These are phyloP conservation scores for Coracias cyanogaster DNA, from an alignment of 2,797 vertebrate species.

Conservation along the genomic window DNA sequence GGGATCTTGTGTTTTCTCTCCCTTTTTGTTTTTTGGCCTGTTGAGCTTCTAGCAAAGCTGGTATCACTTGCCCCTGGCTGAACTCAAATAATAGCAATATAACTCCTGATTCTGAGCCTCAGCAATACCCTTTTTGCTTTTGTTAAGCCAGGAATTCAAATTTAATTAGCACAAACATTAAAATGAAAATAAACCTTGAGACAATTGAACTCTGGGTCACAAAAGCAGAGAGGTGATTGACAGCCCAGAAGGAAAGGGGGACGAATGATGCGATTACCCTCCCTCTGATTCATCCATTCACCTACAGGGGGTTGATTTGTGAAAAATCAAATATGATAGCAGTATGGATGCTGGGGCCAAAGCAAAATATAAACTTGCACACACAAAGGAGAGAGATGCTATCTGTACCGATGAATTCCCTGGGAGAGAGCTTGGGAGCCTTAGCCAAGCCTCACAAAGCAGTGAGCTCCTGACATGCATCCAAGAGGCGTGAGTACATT, in stretches of 20 bases:
- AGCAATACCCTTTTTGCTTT: constrained; percentile 16
- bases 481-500: constrained; percentile 8
- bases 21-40: neutral
- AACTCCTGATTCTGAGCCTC: neutral
- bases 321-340: constrained; percentile 42
- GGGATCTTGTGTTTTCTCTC: neutral
- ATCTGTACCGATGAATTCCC: constrained; percentile 34
- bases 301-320: neutral
- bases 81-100: neutral
- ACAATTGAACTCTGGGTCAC: constrained; percentile 24
- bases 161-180: constrained; percentile 52
- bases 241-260: neutral
- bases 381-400: constrained; percentile 12
- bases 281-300: constrained; percentile 12
- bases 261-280: neutral
- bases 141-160: constrained; percentile 32
- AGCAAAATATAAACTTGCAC: constrained; percentile 42
- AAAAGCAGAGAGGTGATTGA: constrained; percentile 33
- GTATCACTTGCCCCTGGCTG: neutral
- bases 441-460: constrained; percentile 46
- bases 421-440: neutral
- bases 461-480: constrained; percentile 30
- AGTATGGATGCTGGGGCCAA: constrained; percentile 20
- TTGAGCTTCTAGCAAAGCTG: neutral
- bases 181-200: constrained; percentile 52